phyloP scores from a whole-genome alignment of 2,888 invertebrate species.

The Andricus quercusramuli region DNA sequence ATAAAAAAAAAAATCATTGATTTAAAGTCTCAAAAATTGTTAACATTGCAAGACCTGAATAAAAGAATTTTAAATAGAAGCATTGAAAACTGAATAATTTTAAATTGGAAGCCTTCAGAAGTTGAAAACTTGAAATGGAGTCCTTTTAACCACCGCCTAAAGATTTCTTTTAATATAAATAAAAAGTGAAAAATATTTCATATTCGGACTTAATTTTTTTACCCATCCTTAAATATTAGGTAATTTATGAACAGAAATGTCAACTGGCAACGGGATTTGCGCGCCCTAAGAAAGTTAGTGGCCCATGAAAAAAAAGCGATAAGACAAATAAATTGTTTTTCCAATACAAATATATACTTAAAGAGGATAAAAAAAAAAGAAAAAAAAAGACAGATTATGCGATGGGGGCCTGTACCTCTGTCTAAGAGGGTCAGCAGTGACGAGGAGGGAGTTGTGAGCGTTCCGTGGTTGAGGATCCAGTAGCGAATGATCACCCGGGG shows the following conservation, averaged over 20 bases:
- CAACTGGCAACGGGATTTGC: constrained; percentile 46
- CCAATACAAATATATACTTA: constrained; percentile 34
- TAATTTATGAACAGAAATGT: constrained; percentile 2
- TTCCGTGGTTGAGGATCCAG: constrained; percentile 78
- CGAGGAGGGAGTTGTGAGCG: constrained; percentile 82
- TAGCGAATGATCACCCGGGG: constrained; percentile 78
- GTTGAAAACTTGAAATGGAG: no score
- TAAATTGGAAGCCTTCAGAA: no score
- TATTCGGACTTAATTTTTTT: no score
- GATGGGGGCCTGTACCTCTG: constrained; percentile 79
- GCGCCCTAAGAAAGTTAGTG: constrained; percentile 74
- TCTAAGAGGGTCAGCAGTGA: constrained; percentile 80
- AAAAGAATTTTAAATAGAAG: no score
- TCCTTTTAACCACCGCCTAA: no score
- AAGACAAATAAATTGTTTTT: constrained; percentile 49
- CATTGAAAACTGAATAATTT: no score
- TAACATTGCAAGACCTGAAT: no score
- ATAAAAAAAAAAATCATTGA: background rate
- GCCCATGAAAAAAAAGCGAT: constrained; percentile 60
- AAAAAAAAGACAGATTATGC: constrained; percentile 42
- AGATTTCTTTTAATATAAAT: no score
- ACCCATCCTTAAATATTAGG: background rate
- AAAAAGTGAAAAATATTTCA: no score
- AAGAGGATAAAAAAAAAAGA: constrained; percentile 30
- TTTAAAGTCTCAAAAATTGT: no score